These are phyloP conservation scores for Molorchus minor DNA, from an alignment of 2,888 invertebrate species.

Conservation along the genomic window DNA sequence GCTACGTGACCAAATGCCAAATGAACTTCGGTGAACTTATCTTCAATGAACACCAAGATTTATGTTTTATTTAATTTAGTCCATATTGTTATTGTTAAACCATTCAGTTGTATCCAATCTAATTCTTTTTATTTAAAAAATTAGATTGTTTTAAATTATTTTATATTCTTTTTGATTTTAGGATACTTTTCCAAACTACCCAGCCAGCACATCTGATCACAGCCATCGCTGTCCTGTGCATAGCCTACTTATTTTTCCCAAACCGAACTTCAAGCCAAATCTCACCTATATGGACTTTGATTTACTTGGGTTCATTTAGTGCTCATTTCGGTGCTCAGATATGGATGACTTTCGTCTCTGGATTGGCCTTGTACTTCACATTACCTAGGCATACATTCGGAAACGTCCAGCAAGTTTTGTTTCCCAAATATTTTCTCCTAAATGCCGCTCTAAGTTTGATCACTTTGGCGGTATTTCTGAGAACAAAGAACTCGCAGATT, in stretches of 20 bases:
- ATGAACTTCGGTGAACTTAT: too few relatives aligned
- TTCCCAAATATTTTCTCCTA: constrained; percentile 86
- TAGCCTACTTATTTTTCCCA: constrained; percentile 65
- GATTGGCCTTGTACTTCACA: constrained; percentile 84
- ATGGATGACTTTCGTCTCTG: constrained; percentile 94
- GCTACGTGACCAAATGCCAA: too few relatives aligned
- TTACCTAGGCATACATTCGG: constrained; percentile 89
- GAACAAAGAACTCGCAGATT: constrained; percentile 67
- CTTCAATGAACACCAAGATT: too few relatives aligned
- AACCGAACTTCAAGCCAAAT: constrained; percentile 51
- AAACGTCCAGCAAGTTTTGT: constrained; percentile 84
- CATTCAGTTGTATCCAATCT: too few relatives aligned
- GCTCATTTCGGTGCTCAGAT: constrained; percentile 87
- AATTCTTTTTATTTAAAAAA: too few relatives aligned
- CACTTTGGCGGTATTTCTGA: constrained; percentile 76
- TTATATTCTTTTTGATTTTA: constrained; percentile 60
- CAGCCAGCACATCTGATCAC: constrained; percentile 84
- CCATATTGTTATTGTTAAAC: too few relatives aligned
- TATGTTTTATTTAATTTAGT: too few relatives aligned
- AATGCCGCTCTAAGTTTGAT: constrained; percentile 79
- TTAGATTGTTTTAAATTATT: too few relatives aligned
- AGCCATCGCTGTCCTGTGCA: constrained; percentile 68
- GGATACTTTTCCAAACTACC: constrained; percentile 75
- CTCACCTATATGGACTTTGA: constrained; percentile 67
- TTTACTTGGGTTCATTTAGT: constrained; percentile 81